Evolutionary conservation across 1,140 invertebrate genomes (phyloP).

Genomic region (Drosophila kikkawai): DNA sequence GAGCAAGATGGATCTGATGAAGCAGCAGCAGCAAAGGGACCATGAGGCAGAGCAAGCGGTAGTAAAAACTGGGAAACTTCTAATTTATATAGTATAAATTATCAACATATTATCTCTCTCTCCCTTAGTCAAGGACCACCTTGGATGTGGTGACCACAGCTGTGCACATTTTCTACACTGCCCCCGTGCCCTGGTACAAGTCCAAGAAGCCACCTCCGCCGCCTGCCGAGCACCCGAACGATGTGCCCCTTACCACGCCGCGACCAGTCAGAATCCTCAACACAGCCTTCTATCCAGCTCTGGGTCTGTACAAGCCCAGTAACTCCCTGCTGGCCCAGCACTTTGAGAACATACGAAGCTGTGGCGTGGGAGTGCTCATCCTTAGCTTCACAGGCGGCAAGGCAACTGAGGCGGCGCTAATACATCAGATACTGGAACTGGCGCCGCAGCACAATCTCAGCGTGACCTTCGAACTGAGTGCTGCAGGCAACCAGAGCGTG

Average conservation of each 20-base stretch:
- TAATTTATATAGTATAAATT: no score
- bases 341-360: constrained; percentile 78
- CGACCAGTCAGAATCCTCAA: constrained; percentile 69
- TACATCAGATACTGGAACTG: constrained; percentile 70
- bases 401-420: constrained; percentile 53
- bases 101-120: neutral
- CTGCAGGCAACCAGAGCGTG: constrained; percentile 72
- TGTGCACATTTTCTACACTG: constrained; percentile 82
- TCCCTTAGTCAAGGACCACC: constrained; percentile 40
- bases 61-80: neutral
- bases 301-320: constrained; percentile 81
- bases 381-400: constrained; percentile 53
- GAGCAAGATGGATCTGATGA: constrained; percentile 75
- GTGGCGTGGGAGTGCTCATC: constrained; percentile 80
- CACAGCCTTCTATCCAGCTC: constrained; percentile 78
- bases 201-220: constrained; percentile 63
- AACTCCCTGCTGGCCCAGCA: constrained; percentile 70
- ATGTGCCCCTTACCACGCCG: constrained; percentile 61
- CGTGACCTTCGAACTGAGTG: constrained; percentile 78
- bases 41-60: constrained; percentile 58
- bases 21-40: constrained; percentile 66
- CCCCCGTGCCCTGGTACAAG: constrained; percentile 82
- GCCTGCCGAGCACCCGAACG: constrained; percentile 65
- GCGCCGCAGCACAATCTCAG: constrained; percentile 78
- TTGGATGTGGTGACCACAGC: constrained; percentile 62